phyloP scores from a whole-genome alignment of 2,888 invertebrate genomes.

The Drosophila recens region DNA sequence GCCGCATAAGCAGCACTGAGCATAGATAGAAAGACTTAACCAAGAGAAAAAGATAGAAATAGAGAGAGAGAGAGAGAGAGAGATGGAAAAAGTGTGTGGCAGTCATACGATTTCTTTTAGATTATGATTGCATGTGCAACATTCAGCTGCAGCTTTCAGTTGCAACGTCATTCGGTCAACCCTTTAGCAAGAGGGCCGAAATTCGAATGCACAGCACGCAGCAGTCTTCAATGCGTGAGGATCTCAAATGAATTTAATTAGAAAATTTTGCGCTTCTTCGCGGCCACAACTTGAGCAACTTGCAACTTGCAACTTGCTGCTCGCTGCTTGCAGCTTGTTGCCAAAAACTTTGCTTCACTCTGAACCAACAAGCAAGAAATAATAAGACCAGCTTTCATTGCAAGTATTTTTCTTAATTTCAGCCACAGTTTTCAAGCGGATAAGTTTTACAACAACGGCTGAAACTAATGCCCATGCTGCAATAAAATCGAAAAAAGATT shows the following conservation, averaged over 20 bases:
- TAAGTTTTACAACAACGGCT: slow-evolving; percentile 37
- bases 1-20: slow-evolving; percentile 76
- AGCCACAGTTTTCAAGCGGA: slow-evolving; percentile 47
- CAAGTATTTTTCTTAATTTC: slow-evolving; percentile 73
- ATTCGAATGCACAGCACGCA: slow-evolving; percentile 71
- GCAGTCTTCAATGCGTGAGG: slow-evolving; percentile 73
- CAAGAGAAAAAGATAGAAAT: not conserved
- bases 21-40: slow-evolving; percentile 35
- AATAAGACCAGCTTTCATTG: slow-evolving; percentile 66
- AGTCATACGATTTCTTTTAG: slow-evolving; percentile 42
- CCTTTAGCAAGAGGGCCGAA: slow-evolving; percentile 9
- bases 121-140: slow-evolving; percentile 55
- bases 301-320: slow-evolving; percentile 19
- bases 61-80: not conserved
- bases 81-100: slow-evolving; percentile 1
- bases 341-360: slow-evolving; percentile 51
- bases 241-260: slow-evolving; percentile 83
- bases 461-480: slow-evolving; percentile 21
- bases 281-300: slow-evolving; percentile 51
- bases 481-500: slow-evolving; percentile 26
- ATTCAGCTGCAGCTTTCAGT: slow-evolving; percentile 46
- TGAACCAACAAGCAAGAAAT: slow-evolving; percentile 45
- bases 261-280: slow-evolving; percentile 76
- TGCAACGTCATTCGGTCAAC: slow-evolving; percentile 47
- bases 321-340: slow-evolving; percentile 47